Conservation (phyloP, 1,140 invertebrate species). For the Halictus rubicundus region DNA sequence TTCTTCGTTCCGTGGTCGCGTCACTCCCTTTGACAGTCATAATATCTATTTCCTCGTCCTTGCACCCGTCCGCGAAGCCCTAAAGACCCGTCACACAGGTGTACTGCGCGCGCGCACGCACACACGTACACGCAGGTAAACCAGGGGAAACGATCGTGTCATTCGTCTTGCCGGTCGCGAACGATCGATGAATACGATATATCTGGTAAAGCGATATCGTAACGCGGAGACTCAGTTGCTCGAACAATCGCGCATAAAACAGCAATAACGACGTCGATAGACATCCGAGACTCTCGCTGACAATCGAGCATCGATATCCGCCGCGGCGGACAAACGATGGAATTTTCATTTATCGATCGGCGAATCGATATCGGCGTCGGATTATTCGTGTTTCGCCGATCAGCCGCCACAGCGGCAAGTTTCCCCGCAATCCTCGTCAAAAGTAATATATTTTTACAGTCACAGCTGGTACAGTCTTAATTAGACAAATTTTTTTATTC, state of each 20-base stretch:
- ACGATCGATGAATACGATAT: constrained; percentile 16
- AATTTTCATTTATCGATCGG: background rate
- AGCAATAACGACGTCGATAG: background rate
- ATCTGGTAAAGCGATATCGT: constrained; percentile 12
- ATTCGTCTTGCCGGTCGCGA: background rate
- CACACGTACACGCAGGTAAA: background rate
- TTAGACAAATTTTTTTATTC: too few species aligned
- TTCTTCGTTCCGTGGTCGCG: constrained; percentile 11
- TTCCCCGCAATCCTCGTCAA: background rate
- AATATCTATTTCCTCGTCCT: constrained; percentile 52
- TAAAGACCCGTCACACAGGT: constrained; percentile 44
- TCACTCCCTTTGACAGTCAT: constrained; percentile 50
- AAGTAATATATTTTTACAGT: too few species aligned
- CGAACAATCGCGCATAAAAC: constrained; percentile 3
- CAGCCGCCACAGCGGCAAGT: too few species aligned
- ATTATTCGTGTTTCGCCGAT: background rate
- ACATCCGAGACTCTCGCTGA: background rate
- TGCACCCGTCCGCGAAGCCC: constrained; percentile 45
- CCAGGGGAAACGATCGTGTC: constrained; percentile 6
- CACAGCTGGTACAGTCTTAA: too few species aligned
- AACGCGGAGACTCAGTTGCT: background rate
- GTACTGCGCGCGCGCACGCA: too few species aligned
- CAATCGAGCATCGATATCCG: background rate
- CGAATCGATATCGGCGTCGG: background rate
- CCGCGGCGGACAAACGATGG: background rate